Conservation (phyloP, 2,888 invertebrate genomes). For the Metellina segmentata region DNA sequence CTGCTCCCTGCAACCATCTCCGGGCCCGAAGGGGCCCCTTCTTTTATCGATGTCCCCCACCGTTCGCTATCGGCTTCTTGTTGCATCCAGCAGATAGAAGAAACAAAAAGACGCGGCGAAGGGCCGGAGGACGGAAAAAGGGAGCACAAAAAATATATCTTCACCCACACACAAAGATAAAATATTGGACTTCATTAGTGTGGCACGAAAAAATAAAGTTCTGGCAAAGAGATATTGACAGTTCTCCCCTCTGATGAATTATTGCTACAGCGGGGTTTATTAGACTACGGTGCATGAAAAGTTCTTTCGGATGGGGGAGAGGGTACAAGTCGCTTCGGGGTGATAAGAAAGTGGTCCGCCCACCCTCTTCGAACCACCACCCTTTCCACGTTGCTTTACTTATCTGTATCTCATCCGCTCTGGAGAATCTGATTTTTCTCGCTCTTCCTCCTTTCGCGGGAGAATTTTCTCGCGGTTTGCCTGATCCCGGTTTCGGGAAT, state of each 20-base stretch:
- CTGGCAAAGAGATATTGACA: conserved; percentile 65
- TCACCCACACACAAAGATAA: conserved; percentile 54
- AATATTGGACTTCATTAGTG: conserved; percentile 74
- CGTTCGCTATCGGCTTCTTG: conserved; percentile 59
- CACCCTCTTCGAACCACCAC: not conserved
- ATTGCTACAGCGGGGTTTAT: conserved; percentile 60
- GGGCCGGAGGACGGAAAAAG: not conserved
- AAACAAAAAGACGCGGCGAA: conserved; percentile 21
- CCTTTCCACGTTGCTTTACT: not conserved
- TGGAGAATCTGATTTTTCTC: conserved; percentile 39
- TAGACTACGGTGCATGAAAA: conserved; percentile 63
- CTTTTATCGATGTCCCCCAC: conserved; percentile 44
- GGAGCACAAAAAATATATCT: conserved; percentile 39
- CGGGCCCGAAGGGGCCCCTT: conserved; percentile 18
- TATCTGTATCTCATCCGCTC: conserved; percentile 28
- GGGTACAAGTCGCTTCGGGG: conserved; percentile 53
- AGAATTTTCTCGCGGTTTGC: conserved; percentile 22
- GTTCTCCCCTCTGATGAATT: conserved; percentile 65
- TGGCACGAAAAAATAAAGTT: conserved; percentile 20
- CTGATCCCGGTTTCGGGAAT: conserved; percentile 15
- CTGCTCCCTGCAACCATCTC: conserved; percentile 59
- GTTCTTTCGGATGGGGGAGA: conserved; percentile 29
- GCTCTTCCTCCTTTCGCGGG: conserved; percentile 13
- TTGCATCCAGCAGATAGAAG: conserved; percentile 54
- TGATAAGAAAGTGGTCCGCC: conserved; percentile 50